Percentiles rank a stretch among this genome's conserved stretches.
phyloP scores from a whole-genome alignment of 2,888 invertebrate species.

The Xiphydria camelus region DNA sequence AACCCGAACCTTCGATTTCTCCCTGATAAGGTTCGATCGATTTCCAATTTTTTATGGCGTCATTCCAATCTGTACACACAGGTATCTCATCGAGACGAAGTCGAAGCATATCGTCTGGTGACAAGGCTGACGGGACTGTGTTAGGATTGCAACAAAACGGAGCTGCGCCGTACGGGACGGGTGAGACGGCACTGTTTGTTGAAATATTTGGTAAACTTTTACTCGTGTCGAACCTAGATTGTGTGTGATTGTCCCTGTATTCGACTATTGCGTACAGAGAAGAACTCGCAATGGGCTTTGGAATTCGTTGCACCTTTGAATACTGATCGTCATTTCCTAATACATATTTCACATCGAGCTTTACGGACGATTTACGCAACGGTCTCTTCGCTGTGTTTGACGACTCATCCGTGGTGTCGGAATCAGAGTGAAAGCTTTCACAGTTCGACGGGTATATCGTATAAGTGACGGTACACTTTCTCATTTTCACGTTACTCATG shows the following conservation, averaged over 20 bases:
- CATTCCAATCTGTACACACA: background rate
- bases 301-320: background rate
- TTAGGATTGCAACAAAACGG: too few relatives aligned
- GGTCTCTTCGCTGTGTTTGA: slow-evolving; percentile 18
- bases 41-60: slow-evolving; percentile 26
- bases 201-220: slow-evolving; percentile 35
- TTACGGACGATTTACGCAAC: slow-evolving; percentile 47
- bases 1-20: slow-evolving; percentile 5
- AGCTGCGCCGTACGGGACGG: background rate
- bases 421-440: slow-evolving; percentile 27
- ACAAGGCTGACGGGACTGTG: background rate
- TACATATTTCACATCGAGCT: slow-evolving; percentile 50
- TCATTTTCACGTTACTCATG: slow-evolving; percentile 61
- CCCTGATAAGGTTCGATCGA: slow-evolving; percentile 20
- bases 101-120: background rate
- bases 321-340: slow-evolving; percentile 31
- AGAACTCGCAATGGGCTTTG: background rate
- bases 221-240: slow-evolving; percentile 25
- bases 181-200: background rate
- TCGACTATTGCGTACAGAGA: background rate
- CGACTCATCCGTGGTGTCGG: slow-evolving; percentile 19
- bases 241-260: background rate
- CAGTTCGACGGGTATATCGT: slow-evolving; percentile 38
- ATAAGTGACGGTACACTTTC: slow-evolving; percentile 52
- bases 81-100: background rate